Percentiles rank a stretch among this genome's conserved stretches.
Evolutionary conservation across 2,113 vertebrate genomes (phyloP).

Genomic region (Stegastes partitus): DNA sequence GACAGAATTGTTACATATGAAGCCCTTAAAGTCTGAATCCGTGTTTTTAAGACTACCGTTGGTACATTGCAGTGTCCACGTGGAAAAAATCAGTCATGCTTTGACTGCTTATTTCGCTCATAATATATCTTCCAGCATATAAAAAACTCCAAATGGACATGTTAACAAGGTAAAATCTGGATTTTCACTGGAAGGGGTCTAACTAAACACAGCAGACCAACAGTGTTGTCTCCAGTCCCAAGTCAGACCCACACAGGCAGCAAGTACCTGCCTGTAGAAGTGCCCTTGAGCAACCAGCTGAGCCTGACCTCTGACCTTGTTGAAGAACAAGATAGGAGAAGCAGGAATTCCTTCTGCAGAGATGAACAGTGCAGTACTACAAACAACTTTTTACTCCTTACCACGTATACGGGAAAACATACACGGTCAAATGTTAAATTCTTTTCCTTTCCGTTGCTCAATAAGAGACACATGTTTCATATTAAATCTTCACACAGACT

Average conservation of each 20-base stretch:
- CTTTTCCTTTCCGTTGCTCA: background rate
- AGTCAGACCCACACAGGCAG: background rate
- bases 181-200: background rate
- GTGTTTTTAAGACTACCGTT: too few relatives aligned
- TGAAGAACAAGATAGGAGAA: background rate
- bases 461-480: constrained; percentile 51
- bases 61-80: too few relatives aligned
- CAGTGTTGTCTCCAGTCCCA: background rate
- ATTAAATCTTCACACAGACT: constrained; percentile 44
- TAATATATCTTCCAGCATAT: too few relatives aligned
- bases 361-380: background rate
- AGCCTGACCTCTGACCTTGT: constrained; percentile 37
- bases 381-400: background rate
- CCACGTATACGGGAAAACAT: background rate
- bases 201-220: background rate
- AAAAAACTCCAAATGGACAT: too few relatives aligned
- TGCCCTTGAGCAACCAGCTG: constrained; percentile 21
- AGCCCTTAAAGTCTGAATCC: too few relatives aligned
- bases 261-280: constrained; percentile 17
- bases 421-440: background rate
- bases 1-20: too few relatives aligned
- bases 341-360: background rate
- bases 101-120: too few relatives aligned
- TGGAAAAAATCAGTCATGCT: too few relatives aligned
- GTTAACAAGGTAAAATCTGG: background rate